Conservation (phyloP, 2,113 vertebrate genomes). For the Accipiter virgatus region DNA sequence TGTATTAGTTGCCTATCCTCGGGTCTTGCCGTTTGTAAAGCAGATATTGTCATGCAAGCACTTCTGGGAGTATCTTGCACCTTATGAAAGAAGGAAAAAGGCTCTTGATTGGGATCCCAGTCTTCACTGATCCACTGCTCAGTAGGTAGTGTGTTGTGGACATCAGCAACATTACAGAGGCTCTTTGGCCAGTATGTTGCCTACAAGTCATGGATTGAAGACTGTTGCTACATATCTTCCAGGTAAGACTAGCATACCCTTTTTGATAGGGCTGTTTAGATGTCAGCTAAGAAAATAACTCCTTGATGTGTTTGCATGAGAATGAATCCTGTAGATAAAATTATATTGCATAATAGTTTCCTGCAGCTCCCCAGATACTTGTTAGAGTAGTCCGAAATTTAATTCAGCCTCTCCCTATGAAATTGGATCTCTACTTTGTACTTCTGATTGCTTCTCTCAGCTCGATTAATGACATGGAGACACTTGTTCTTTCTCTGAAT, state of each 20-base stretch:
- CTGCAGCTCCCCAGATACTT: not conserved
- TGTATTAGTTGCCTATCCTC: not conserved
- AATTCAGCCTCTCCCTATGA: slow-evolving; percentile 13
- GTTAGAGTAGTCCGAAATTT: not conserved
- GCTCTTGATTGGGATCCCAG: not conserved
- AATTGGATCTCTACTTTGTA: not conserved
- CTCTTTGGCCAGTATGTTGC: not conserved
- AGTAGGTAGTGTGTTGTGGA: not conserved
- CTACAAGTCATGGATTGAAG: not conserved
- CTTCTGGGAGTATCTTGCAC: not conserved
- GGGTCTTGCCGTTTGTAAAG: not conserved
- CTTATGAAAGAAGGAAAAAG: not conserved
- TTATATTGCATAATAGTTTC: not conserved
- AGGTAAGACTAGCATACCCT: not conserved
- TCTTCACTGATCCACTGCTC: not conserved
- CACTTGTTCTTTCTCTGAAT: slow-evolving; percentile 18
- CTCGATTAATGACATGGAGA: slow-evolving; percentile 14
- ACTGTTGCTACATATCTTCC: not conserved
- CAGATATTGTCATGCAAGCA: not conserved
- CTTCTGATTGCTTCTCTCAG: slow-evolving; percentile 15
- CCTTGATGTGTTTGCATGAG: not conserved
- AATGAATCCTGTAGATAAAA: not conserved
- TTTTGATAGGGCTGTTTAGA: not conserved
- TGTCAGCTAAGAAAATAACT: not conserved
- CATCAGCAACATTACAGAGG: not conserved